Percentiles rank a stretch among this genome's conserved stretches.
phyloP scores from a whole-genome alignment of 1,140 invertebrate species.

The Aethina tumida region DNA sequence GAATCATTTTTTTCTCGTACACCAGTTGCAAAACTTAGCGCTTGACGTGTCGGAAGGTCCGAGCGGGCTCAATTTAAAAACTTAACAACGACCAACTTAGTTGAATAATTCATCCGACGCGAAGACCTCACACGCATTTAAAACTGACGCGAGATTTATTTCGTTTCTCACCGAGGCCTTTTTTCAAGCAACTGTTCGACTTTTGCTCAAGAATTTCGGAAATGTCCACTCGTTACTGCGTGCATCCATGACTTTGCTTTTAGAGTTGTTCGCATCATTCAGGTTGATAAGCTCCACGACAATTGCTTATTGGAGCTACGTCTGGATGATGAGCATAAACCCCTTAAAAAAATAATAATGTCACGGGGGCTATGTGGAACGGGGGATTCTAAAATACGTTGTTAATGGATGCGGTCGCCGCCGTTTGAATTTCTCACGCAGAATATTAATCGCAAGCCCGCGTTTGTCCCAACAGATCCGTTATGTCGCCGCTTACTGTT shows the following conservation, averaged over 20 bases:
- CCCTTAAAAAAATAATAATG: too few species aligned
- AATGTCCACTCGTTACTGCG: not conserved
- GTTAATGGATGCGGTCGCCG: too few species aligned
- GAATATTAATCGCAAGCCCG: not conserved
- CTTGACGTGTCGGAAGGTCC: slow-evolving; percentile 12
- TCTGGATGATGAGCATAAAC: too few species aligned
- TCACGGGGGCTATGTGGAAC: too few species aligned
- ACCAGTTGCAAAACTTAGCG: slow-evolving; percentile 5
- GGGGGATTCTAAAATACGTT: too few species aligned
- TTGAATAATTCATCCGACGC: slow-evolving; percentile 29
- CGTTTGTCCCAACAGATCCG: not conserved
- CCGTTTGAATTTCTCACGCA: not conserved
- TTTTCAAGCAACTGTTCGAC: slow-evolving; percentile 1
- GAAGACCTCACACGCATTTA: slow-evolving; percentile 27
- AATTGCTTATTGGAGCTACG: too few species aligned
- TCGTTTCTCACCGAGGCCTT: slow-evolving; percentile 25
- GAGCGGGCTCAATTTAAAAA: slow-evolving; percentile 9
- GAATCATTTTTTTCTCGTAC: not conserved
- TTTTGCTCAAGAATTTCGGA: not conserved
- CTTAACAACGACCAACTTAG: slow-evolving; percentile 20
- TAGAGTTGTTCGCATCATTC: not conserved
- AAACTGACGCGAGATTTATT: slow-evolving; percentile 24
- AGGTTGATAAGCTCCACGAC: not conserved
- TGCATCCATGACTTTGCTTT: not conserved
- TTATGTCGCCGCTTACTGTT: slow-evolving; percentile 8